Percentiles rank a stretch among this genome's conserved stretches.
Conservation (phyloP, 2,888 invertebrate species). For the Pristionchus arcanus region DNA sequence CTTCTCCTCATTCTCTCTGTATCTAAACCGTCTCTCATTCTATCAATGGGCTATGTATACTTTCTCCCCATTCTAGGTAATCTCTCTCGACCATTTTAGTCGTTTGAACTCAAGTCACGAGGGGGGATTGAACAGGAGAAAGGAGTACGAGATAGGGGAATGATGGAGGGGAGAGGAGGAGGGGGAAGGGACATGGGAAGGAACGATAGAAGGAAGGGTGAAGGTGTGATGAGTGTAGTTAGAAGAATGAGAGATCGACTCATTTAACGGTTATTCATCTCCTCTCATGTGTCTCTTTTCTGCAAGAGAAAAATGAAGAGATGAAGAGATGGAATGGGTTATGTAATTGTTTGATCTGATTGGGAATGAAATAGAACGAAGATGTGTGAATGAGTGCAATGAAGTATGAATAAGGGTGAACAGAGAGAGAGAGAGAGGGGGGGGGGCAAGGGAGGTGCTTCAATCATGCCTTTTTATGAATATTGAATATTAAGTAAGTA, state of each 20-base stretch:
- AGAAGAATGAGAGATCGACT: neutral
- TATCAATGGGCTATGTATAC: neutral
- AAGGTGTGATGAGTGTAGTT: conserved; percentile 25
- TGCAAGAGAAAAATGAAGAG: conserved; percentile 23
- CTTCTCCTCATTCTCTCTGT: conserved; percentile 12
- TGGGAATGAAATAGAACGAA: conserved; percentile 6
- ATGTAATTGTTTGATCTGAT: conserved; percentile 41
- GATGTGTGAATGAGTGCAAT: neutral
- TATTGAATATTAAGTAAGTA: neutral
- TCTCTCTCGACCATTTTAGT: conserved; percentile 28
- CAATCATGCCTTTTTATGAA: neutral
- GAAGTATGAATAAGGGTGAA: neutral
- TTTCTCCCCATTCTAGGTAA: conserved; percentile 1
- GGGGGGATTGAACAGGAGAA: neutral
- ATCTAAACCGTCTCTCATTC: conserved; percentile 27
- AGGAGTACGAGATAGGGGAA: neutral
- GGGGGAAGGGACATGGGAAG: neutral
- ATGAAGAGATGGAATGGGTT: neutral
- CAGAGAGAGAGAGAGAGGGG: neutral
- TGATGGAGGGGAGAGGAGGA: neutral
- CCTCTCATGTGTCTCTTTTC: neutral
- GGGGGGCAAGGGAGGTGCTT: too few relatives aligned
- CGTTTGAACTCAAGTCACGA: conserved; percentile 43
- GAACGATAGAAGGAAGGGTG: neutral
- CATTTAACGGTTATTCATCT: neutral